Evolutionary conservation across 2,888 invertebrate species (phyloP).

Genomic region (Erebia aethiops): DNA sequence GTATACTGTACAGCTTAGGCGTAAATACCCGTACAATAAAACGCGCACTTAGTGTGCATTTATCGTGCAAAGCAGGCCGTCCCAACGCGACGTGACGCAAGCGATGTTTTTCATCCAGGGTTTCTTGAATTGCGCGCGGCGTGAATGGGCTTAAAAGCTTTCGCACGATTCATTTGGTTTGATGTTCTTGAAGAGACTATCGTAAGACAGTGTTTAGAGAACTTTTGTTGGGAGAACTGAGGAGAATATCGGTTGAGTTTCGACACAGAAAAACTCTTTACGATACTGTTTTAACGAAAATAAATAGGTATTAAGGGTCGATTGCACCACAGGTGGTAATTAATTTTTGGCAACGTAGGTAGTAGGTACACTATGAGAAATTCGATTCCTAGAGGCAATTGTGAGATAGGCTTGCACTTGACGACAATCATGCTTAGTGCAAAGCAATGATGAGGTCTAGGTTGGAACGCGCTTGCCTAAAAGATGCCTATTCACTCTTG

Average conservation of each 20-base stretch:
- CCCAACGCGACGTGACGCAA: conserved; percentile 37
- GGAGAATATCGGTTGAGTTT: conserved; percentile 4
- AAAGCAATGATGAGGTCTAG: too few species aligned
- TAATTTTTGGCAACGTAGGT: too few species aligned
- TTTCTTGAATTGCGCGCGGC: conserved; percentile 46
- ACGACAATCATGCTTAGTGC: too few species aligned
- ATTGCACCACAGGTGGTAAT: too few species aligned
- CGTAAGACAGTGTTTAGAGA: conserved; percentile 20
- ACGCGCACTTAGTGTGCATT: conserved; percentile 41
- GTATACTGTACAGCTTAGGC: not conserved
- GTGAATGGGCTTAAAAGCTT: conserved; percentile 61
- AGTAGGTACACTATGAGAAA: too few species aligned
- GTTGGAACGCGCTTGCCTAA: too few species aligned
- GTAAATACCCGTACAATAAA: conserved; percentile 38
- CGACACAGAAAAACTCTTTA: not conserved
- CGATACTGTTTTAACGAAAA: too few species aligned
- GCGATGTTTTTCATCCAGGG: conserved; percentile 54
- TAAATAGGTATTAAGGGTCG: too few species aligned
- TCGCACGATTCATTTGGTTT: conserved; percentile 56
- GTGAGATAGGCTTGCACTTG: too few species aligned
- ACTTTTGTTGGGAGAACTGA: conserved; percentile 7
- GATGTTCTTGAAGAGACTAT: conserved; percentile 35
- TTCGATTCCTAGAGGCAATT: too few species aligned
- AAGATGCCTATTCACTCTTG: too few species aligned
- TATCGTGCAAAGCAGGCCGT: conserved; percentile 39